Evolutionary conservation across 2,888 invertebrate genomes (phyloP), one percentile per base, ranked within the genome.

Genomic region (Siphonodentalium dalli): DNA sequence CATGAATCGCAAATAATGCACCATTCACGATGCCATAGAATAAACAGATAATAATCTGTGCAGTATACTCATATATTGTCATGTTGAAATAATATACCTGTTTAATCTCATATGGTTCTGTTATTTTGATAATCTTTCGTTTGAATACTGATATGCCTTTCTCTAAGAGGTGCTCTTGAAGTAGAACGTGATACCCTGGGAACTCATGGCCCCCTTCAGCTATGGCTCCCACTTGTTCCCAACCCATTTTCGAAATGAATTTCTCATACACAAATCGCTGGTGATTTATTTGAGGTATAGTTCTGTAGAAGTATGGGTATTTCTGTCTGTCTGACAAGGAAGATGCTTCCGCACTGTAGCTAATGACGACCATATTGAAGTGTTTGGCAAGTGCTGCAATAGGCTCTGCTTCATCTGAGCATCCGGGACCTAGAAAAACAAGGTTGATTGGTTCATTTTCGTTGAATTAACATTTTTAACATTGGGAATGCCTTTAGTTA

Each of bases 131-230:
- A 72, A 90, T 88, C 73, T 90, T 90, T 23, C 87, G 84, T 71
- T 89, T 90, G 0, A 87, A 85, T 15, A 88, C 85, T 13, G 83
- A 84, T 66, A 90, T 87, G 27, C 86, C 85, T 58, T 88, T 85
- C 20, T 61, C 82, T 63, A 87, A 86, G 24, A 90, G 82, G 51
- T 86, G 81, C 41, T 87, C 86, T 71, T 89, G 88, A 83, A 90
- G 86, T 45, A 87, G 85, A 0, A 88, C 86, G 54, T 90, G 87
- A 69, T 90, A 91, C 68, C 90, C 90, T 0, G 89, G 88, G 63
- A 90, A 89, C 71, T 89, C 89, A 72, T 90, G 89, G 0, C 89
- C 89, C 68, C 89, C 89, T 77, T 92, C 91, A 0, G 90, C 89
- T 18, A 93, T 76, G 0, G 91, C 87, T 0, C 90, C 90, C 0